Base-by-base conservation (phyloP, 2,797 vertebrate species). In the Tauraco hartlaubi region DNA sequence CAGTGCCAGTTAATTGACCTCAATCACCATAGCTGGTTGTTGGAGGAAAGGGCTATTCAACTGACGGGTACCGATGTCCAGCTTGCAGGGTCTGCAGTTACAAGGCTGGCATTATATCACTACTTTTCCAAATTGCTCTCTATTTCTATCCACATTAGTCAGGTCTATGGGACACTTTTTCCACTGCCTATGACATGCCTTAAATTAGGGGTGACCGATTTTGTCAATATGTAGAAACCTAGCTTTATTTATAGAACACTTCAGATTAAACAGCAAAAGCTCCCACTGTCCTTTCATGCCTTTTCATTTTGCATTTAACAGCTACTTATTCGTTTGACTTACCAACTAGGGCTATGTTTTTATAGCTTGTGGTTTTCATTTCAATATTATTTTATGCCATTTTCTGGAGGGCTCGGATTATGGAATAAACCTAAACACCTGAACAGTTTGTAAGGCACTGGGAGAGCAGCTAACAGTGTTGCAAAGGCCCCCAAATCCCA, bases 231-330 rank as follows among this genome's bases (percentile, higher is more conserved):
- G 77, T 29, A 93, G 39, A 49, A 62, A 85, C 81, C 72, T 85
- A 58, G 46, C 71, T 85, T 72, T 95, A 95, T 95, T 96, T 95
- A 93, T 95, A 91, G 83, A 95, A 85, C 77, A 89, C 77, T 95
- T 85, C 56, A 74, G 68, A 77, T 90, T 92, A 68, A 87, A 92
- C 46, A 92, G 85, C 61, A 89, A 96, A 95, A 68, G 84, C 64
- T 85, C 72, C 49, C 88, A 48, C 85, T 91, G 91, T 48, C 78
- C 74, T 80, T 92, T 82, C 78, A 91, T 82, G 79, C 61, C 78
- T 85, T 84, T 95, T 87, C 77, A 72, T 79, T 95, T 95, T 80
- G 75, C 85, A 77, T 95, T 89, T 92, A 96, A 92, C 93, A 94
- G 94, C 86, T 88, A 91, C 84, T 96, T 93, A 95, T 28, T 95